Evolutionary conservation across 2,113 vertebrate genomes (phyloP), one percentile per base, ranked within the genome.

Genomic region (Semnornis frantzii): DNA sequence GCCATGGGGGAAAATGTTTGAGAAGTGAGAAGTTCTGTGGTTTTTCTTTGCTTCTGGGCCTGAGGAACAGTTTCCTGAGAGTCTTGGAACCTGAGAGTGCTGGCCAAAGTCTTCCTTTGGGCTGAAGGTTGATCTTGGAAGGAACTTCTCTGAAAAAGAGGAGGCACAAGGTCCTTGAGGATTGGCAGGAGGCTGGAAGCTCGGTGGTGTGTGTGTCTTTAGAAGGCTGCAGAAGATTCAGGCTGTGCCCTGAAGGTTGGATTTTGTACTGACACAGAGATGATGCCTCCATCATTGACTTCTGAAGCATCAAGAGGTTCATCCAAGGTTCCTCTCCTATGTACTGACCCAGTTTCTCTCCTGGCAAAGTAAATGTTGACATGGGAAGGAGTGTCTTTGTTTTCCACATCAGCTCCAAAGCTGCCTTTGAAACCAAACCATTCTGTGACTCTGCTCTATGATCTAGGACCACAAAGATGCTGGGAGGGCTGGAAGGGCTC

Each of bases 11-110:
- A 76, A 90, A 94, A 72, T 62, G 87, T 78, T 93, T 37, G 93
- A 93, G 95, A 75, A 91, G 75, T 62, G 93, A 88, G 94, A 91
- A 92, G 90, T 94, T 94, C 66, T 42, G 72, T 71, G 72, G 72
- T 75, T 21, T 68, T 88, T 92, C 93, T 91, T 90, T 81, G 91
- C 85, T 94, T 81, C 66, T 88, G 74, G 83, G 83, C n/a, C 55
- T 66, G 93, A 89, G 59, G 89, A 78, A 9, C 0, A 6, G 82
- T 58, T 90, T 75, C 28, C 27, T 55, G 72, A 15, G 89, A 33
- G 58, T 2, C 64, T 60, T 60, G 65, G 69, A 27, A 5, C 30
- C 42, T 15, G 64, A 42, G 33, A 2, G 6, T 17, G 48, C n/a
- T 55, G 68, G 39, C 33, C 72, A 72, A 87, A 44, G 21, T 42